Evolutionary conservation across 2,888 invertebrate genomes (phyloP), one percentile per base, ranked within the genome.

Genomic region (Trachelus tabidus): DNA sequence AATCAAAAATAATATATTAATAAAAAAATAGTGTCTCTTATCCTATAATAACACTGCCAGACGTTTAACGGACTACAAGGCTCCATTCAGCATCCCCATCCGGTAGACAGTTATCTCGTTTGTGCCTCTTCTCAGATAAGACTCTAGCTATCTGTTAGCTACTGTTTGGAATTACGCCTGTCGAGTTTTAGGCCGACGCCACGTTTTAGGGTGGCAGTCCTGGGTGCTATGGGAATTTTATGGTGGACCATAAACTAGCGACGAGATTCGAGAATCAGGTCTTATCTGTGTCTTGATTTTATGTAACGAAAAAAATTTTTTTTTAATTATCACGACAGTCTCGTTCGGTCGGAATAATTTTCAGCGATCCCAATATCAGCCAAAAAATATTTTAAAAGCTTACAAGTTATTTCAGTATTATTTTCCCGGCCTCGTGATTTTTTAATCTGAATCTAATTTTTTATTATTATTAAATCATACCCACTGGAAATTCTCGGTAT

Each of bases 81-180:
- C 71, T 82, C 80, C 82, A 82, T 82, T 82, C 78, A 82, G 80
- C 79, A 79, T 79, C 73, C 80, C 69, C 78, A 76, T 80, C 76
- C 68, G 79, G 75, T 33, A 69, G 40, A 40, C 15, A 15, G 40
- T 40, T 40, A 40, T 40, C 40, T 40, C 40, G 40, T 40, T 40
- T 40, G 40, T 40, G 40, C 40, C 40, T 75, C 71, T 71, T 78
- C 78, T 75, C 4, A 77, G 80, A 81, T 82, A 78, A 80, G 74
- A 75, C 40, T 6, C 40, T 0, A 4, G 40, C 40, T 40, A 40
- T 40, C 40, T 15, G 40, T 40, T 37, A 12, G 77, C 77, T 56
- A 78, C 78, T 76, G 78, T 73, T 76, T 74, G 71, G 40, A 79
- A 76, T 79, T 79, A 79, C 76, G 76, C 75, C 40, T 35, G 71